Percentiles rank a stretch among this genome's conserved stretches.
Conservation (phyloP, 2,797 vertebrate species). For the Echeneis naucrates region DNA sequence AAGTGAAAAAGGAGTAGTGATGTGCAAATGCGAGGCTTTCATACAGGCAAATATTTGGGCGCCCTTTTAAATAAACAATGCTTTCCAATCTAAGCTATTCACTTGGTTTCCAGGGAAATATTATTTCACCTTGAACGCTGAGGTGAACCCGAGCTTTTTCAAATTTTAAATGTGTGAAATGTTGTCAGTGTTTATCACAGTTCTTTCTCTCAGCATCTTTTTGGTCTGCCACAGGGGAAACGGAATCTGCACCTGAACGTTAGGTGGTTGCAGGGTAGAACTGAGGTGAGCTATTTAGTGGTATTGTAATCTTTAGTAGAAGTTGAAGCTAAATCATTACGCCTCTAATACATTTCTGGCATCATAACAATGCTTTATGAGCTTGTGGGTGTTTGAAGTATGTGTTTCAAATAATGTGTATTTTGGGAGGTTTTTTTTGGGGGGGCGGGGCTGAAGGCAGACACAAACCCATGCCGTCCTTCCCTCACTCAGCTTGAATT, state of each 20-base stretch:
- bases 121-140: not conserved
- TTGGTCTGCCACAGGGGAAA: conserved; percentile 8
- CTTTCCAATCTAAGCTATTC: conserved; percentile 41
- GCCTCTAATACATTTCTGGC: not conserved
- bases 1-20: too few relatives aligned
- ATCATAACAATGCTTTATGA: not conserved
- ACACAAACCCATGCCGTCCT: not conserved
- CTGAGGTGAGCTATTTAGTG: not conserved
- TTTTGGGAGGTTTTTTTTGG: too few relatives aligned
- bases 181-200: conserved; percentile 10
- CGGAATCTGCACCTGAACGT: conserved; percentile 8
- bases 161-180: conserved; percentile 9
- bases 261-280: not conserved
- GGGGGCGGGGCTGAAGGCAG: too few relatives aligned
- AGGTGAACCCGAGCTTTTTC: not conserved
- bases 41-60: conserved; percentile 31
- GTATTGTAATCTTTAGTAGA: not conserved
- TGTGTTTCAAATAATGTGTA: conserved; percentile 9
- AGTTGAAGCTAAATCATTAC: conserved; percentile 8
- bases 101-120: conserved; percentile 15
- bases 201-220: conserved; percentile 9
- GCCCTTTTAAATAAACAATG: conserved; percentile 41
- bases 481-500: not conserved
- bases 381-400: not conserved
- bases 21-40: conserved; percentile 15